Evolutionary conservation across 2,113 vertebrate genomes (phyloP).

Genomic region (Axis porcinus): DNA sequence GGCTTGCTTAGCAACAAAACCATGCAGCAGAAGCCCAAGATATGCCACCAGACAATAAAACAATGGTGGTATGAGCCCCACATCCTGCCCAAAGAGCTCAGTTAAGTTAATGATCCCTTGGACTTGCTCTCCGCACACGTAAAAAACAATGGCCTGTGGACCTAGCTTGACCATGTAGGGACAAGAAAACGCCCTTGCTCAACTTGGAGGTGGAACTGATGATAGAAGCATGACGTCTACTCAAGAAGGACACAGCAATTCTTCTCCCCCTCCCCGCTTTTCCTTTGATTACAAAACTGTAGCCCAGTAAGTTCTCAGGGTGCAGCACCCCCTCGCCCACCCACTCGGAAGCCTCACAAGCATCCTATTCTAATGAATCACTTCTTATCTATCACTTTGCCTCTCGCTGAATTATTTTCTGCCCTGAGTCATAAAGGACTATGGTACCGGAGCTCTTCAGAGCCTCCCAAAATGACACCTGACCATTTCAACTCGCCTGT

Average conservation of each 20-base stretch:
- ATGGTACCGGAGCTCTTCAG: background rate
- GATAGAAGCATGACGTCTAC: background rate
- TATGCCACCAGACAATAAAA: background rate
- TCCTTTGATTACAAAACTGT: background rate
- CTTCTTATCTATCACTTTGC: background rate
- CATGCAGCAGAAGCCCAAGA: background rate
- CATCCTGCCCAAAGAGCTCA: background rate
- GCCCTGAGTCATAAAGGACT: background rate
- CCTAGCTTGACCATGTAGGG: background rate
- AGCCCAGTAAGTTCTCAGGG: background rate
- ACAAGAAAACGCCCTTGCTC: background rate
- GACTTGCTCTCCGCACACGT: background rate
- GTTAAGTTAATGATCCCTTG: background rate
- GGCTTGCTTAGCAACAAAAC: background rate
- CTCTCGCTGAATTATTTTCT: background rate
- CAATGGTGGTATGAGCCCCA: background rate
- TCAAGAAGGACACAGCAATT: background rate
- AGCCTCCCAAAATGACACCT: background rate
- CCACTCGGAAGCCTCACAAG: background rate
- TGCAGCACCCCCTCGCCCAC: background rate
- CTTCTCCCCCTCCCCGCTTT: background rate
- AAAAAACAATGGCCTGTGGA: background rate
- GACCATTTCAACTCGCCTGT: background rate
- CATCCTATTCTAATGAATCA: background rate
- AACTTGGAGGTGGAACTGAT: background rate